Base-by-base conservation (phyloP, 2,888 invertebrate genomes). In the Boloria euphrosyne region DNA sequence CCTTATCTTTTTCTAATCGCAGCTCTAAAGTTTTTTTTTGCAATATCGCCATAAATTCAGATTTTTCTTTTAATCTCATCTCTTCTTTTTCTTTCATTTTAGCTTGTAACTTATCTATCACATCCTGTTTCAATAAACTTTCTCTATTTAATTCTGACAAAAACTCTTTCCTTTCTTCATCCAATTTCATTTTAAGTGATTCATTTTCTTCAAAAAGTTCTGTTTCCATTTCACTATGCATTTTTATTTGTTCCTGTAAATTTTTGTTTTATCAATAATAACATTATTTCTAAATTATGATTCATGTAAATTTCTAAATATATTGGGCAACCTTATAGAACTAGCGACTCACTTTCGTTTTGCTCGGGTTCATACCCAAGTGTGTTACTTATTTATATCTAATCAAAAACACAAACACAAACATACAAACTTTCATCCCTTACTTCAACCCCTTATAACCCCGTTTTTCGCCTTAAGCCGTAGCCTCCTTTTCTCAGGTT, bases 111-210 rank as follows among this genome's bases (percentile, higher is more conserved):
- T 92, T 92, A 50, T 89, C 84, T 55, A 94, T 72, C 68, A 91
- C 83, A 66, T 90, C 90, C 71, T 93, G 89, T 82, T 93, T 93
- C 2, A 93, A 93, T 13, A 88, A 81, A 73, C 82, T 93, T 69
- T 94, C 94, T 68, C 90, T 81, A 38, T 83, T 86, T 46, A 93
- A 74, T 70, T 89, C 89, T 7, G 78, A 76, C 52, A 93, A 85
- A 72, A 94, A 93, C 55, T 93, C 90, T 59, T 87, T 82, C 65
- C 93, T 81, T 71, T 94, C 94, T 61, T 89, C 89, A 53, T 85
- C 78, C 3, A 93, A 76, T 68, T 92, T 93, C 47, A 87, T 82
- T 68, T 93, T 84, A 2, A 94, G 78, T 31, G 80, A 77, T 66
- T 83, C 82, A 72, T 94, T 93, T 75, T 93, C 92, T 61, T 83